phyloP scores from a whole-genome alignment of 2,113 vertebrate genomes.

The Pterophyllum scalare region DNA sequence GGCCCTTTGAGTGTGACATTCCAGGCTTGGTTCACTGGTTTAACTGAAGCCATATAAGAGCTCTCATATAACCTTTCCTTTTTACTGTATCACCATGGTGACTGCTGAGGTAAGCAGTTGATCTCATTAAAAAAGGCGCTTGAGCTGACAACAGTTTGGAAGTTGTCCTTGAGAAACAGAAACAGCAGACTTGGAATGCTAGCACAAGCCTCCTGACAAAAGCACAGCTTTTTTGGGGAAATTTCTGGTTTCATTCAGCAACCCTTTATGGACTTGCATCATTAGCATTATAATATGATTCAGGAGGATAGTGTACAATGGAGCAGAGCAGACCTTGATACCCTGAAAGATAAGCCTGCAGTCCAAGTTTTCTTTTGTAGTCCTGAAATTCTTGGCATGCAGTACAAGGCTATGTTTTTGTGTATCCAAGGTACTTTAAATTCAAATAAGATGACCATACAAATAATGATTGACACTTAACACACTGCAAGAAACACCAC shows the following conservation, averaged over 20 bases:
- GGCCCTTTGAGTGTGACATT: slow-evolving; percentile 44
- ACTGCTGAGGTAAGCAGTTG: slow-evolving; percentile 67
- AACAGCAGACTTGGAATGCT: slow-evolving; percentile 39
- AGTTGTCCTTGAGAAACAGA: slow-evolving; percentile 61
- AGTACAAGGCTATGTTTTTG: not conserved
- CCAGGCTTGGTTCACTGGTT: slow-evolving; percentile 43
- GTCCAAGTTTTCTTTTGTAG: not conserved
- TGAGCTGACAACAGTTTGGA: slow-evolving; percentile 38
- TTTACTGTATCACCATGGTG: slow-evolving; percentile 54
- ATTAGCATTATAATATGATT: slow-evolving; percentile 56
- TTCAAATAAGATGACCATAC: not conserved
- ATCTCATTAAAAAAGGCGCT: slow-evolving; percentile 60
- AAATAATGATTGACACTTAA: not conserved
- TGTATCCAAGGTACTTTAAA: not conserved
- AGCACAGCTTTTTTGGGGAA: not conserved
- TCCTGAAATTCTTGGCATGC: not conserved
- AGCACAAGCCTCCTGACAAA: slow-evolving; percentile 10
- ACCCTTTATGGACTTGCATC: not conserved
- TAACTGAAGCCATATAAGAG: slow-evolving; percentile 46
- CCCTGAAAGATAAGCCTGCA: slow-evolving; percentile 11
- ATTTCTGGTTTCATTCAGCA: slow-evolving; percentile 35
- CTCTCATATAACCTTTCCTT: slow-evolving; percentile 62
- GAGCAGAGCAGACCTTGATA: slow-evolving; percentile 38
- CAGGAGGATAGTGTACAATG: slow-evolving; percentile 16
- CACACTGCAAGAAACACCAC: not conserved